These are phyloP conservation scores for Drosophila virilis DNA, from an alignment of 1,140 invertebrate genomes.

Conservation along the genomic window DNA sequence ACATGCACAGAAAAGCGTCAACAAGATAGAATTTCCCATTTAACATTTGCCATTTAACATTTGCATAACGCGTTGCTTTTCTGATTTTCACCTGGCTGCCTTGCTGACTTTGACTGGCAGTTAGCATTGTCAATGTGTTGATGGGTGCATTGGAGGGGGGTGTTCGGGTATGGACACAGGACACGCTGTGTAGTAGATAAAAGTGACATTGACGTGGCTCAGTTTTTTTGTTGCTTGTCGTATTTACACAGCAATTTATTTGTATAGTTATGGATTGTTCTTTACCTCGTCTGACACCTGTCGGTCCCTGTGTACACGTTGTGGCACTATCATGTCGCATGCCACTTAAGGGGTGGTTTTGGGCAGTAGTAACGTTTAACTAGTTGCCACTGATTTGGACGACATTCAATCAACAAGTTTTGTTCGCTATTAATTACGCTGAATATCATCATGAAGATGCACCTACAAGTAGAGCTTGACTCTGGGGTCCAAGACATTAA, in stretches of 20 bases:
- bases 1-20: slow-evolving; percentile 45
- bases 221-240: slow-evolving; percentile 40
- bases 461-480: too few species aligned
- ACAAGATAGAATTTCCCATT: slow-evolving; percentile 66
- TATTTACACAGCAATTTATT: slow-evolving; percentile 70
- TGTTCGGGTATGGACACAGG: not conserved
- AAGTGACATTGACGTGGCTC: slow-evolving; percentile 63
- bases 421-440: slow-evolving; percentile 39
- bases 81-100: slow-evolving; percentile 71
- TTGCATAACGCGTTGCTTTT: slow-evolving; percentile 72
- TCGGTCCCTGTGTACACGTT: slow-evolving; percentile 26
- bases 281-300: not conserved
- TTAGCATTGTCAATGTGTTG: slow-evolving; percentile 49
- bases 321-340: slow-evolving; percentile 55
- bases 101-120: slow-evolving; percentile 59
- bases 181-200: slow-evolving; percentile 63
- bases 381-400: slow-evolving; percentile 42
- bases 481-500: too few species aligned
- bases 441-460: slow-evolving; percentile 12
- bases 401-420: slow-evolving; percentile 68
- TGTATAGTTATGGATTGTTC: slow-evolving; percentile 51
- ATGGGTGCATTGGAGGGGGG: not conserved
- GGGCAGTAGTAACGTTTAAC: too few species aligned
- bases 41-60: slow-evolving; percentile 58
- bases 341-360: not conserved